Conservation (phyloP, 2,888 invertebrate genomes). For the Pasiphila rectangulata region DNA sequence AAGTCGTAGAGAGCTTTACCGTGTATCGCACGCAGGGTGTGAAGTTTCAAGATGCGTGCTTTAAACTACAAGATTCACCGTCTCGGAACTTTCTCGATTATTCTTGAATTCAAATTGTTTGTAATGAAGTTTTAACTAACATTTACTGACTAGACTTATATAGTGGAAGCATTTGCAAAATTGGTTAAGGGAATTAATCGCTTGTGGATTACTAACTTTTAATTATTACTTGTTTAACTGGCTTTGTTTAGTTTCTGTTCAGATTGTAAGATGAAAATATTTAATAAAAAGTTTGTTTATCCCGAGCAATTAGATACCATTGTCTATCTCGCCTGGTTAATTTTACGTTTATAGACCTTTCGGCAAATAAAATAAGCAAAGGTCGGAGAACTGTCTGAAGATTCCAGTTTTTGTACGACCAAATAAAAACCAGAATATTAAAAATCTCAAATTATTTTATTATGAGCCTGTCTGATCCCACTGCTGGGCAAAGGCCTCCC, state of each 20-base stretch:
- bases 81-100: conserved; percentile 13
- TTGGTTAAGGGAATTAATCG: too few relatives aligned
- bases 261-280: conserved; percentile 1
- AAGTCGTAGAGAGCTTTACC: conserved; percentile 17
- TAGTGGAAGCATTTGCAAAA: too few relatives aligned
- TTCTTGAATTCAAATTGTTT: conserved; percentile 17
- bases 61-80: conserved; percentile 19
- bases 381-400: conserved; percentile 16
- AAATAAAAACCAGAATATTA: not conserved
- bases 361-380: conserved; percentile 5
- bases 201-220: too few relatives aligned
- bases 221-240: not conserved
- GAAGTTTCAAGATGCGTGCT: conserved; percentile 30
- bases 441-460: not conserved
- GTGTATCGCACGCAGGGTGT: conserved; percentile 17
- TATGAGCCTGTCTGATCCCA: too few relatives aligned
- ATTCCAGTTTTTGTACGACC: not conserved
- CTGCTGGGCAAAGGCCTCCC: too few relatives aligned
- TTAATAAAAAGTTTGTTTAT: conserved; percentile 14
- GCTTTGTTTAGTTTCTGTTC: not conserved
- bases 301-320: conserved; percentile 14
- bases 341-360: conserved; percentile 15
- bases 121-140: not conserved
- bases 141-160: too few relatives aligned
- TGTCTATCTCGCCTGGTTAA: conserved; percentile 17